These are phyloP conservation scores for Poicephalus gulielmi DNA, from an alignment of 2,113 vertebrate genomes.

Conservation along the genomic window DNA sequence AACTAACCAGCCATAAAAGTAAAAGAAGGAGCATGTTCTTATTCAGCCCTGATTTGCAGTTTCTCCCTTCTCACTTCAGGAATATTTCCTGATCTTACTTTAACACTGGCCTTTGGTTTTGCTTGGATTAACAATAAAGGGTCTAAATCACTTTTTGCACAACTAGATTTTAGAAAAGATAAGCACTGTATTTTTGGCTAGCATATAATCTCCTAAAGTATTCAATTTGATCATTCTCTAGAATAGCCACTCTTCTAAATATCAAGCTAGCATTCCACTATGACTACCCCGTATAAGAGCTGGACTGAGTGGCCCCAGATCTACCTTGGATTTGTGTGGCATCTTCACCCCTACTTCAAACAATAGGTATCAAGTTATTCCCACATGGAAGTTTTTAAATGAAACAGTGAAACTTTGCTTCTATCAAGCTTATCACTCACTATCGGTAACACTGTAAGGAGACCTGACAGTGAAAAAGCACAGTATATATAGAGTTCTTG, in stretches of 20 bases:
- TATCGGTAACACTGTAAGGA: neutral
- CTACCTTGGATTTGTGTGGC: neutral
- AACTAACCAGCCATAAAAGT: conserved; percentile 6
- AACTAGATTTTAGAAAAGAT: conserved; percentile 25
- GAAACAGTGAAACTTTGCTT: neutral
- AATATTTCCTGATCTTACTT: conserved; percentile 53
- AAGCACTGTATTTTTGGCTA: neutral
- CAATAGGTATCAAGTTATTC: neutral
- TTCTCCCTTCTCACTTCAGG: conserved; percentile 43
- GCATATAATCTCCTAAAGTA: neutral
- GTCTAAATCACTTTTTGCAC: conserved; percentile 38
- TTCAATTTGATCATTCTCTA: neutral
- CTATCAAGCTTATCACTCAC: neutral
- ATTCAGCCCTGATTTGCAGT: neutral
- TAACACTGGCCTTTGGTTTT: conserved; percentile 50
- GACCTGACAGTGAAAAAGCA: neutral
- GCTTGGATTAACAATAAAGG: conserved; percentile 7
- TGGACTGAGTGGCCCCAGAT: neutral
- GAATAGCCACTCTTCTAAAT: neutral
- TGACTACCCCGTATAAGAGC: neutral
- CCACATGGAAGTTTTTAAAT: neutral
- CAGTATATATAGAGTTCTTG: neutral
- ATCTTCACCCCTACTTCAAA: neutral
- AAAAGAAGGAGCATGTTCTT: neutral
- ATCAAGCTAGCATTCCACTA: neutral